Evolutionary conservation across 2,113 vertebrate genomes (phyloP).

Genomic region (Ptyas mucosa): DNA sequence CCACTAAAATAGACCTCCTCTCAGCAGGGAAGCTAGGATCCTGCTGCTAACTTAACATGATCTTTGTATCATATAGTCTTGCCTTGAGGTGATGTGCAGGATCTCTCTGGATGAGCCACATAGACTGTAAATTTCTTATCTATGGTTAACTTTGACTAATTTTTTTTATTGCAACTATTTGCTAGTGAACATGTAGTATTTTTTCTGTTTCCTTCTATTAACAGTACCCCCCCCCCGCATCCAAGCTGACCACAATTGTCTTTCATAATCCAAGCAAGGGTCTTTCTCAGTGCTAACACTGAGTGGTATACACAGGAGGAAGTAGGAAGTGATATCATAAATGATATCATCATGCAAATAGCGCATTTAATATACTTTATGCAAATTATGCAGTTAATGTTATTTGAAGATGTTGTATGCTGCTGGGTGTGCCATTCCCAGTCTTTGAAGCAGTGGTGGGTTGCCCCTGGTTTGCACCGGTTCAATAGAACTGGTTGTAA

Average conservation of each 20-base stretch:
- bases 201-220: not conserved
- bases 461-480: no score
- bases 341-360: not conserved
- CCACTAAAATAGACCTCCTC: not conserved
- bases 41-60: not conserved
- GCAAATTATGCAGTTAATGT: not conserved
- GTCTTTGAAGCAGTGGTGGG: not conserved
- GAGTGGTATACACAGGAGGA: not conserved
- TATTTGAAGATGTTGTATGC: not conserved
- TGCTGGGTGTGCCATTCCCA: not conserved
- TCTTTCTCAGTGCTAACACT: not conserved
- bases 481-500: no score
- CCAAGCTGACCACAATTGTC: not conserved
- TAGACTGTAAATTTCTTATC: not conserved
- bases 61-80: not conserved
- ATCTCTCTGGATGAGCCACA: not conserved
- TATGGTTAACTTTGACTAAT: not conserved
- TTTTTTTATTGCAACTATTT: not conserved
- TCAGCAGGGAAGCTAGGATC: not conserved
- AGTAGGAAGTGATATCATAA: not conserved
- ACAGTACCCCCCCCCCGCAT: not conserved
- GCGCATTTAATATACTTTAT: not conserved
- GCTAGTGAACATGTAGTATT: not conserved
- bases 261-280: not conserved
- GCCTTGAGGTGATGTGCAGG: not conserved